A percentile compares a stretch with the other conserved stretches of the same genome.
phyloP scores from a whole-genome alignment of 2,113 vertebrate genomes.

The Pitta sordida region DNA sequence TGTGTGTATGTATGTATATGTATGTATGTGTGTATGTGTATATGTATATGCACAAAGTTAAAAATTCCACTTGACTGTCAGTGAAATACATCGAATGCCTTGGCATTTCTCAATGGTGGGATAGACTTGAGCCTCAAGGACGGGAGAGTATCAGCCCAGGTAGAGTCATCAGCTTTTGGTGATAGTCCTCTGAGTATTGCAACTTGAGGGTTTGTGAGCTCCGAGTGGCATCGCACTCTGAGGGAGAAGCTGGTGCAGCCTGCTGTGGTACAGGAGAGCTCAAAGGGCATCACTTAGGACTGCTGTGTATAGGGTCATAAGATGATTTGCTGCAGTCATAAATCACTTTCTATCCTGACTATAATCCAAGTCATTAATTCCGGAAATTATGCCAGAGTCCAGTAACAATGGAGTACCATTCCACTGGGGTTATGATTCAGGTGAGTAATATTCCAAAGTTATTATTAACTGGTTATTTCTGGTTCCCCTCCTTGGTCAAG shows the following conservation, averaged over 20 bases:
- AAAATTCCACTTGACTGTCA: background rate
- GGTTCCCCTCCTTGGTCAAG: background rate
- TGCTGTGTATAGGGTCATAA: background rate
- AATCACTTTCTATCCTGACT: background rate
- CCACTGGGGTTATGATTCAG: background rate
- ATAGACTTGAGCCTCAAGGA: background rate
- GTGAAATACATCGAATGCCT: background rate
- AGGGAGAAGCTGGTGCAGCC: background rate
- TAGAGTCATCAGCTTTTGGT: background rate
- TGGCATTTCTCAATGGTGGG: background rate
- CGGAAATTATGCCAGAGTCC: background rate
- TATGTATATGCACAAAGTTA: background rate
- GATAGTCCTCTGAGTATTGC: background rate
- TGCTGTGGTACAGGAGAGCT: background rate
- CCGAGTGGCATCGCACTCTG: background rate
- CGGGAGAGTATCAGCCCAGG: fast-evolving
- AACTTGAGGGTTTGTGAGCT: background rate
- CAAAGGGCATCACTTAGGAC: background rate
- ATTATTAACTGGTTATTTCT: background rate
- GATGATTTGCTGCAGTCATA: background rate
- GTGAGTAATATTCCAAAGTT: background rate
- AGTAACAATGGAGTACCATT: background rate
- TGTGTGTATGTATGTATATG: too few relatives aligned
- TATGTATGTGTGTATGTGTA: too few relatives aligned
- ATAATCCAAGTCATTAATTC: background rate